Evolutionary conservation across 2,888 invertebrate genomes (phyloP).

Genomic region (Argyra leucocephala): DNA sequence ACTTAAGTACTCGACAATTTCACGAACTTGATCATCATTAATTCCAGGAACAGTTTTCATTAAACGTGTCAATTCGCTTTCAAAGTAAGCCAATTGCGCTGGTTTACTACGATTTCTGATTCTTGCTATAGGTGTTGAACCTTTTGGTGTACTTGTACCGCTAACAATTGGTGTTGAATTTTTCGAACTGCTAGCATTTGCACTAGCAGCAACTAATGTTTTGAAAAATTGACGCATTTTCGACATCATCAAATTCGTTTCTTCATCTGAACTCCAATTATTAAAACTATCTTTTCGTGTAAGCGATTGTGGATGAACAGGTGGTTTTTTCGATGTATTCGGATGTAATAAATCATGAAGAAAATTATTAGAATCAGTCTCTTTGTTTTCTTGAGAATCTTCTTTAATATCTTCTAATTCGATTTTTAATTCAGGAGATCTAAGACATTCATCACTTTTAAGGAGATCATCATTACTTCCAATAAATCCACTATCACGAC

Average conservation of each 20-base stretch:
- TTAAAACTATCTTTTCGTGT: constrained; percentile 83
- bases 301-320: constrained; percentile 35
- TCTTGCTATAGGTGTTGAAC: constrained; percentile 48
- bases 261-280: constrained; percentile 89
- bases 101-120: constrained; percentile 61
- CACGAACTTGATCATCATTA: constrained; percentile 79
- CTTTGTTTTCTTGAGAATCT: constrained; percentile 44
- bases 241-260: constrained; percentile 90
- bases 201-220: constrained; percentile 66
- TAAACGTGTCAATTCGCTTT: constrained; percentile 75
- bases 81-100: constrained; percentile 78
- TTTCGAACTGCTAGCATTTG: constrained; percentile 39
- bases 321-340: constrained; percentile 4
- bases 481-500: constrained; percentile 79
- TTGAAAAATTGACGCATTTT: constrained; percentile 89
- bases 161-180: constrained; percentile 42
- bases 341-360: constrained; percentile 7
- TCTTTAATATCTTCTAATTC: constrained; percentile 52
- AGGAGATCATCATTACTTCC: constrained; percentile 80
- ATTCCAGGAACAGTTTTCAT: constrained; percentile 92
- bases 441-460: constrained; percentile 45
- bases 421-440: constrained; percentile 25
- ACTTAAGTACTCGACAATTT: constrained; percentile 84
- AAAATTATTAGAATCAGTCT: constrained; percentile 9
- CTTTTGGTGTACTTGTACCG: constrained; percentile 24